Base-by-base conservation (phyloP, 2,888 invertebrate species). In the Cephalotes varians region DNA sequence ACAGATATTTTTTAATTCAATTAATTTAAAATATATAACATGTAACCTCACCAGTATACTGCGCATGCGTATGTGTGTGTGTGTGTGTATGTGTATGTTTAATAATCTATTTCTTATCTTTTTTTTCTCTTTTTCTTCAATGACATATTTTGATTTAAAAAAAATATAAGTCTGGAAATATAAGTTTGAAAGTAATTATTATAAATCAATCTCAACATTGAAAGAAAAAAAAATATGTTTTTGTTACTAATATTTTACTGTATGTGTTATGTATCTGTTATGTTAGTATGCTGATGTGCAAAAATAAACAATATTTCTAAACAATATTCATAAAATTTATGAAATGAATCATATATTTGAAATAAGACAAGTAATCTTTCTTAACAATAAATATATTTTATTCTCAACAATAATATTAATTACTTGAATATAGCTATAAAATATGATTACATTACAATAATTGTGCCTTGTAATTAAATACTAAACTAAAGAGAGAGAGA, bases 321-420 rank as follows among this genome's bases (percentile, higher is more conserved):
- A 58, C 2, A 81, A n/a, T n/a, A n/a, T 81, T 88, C 71, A 62
- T 83, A 67, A 87, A 87, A 81, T 72, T 81, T 80, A 31, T 37
- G n/a, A n/a, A n/a, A 71, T 76, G 34, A 85, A 84, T 44, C 54
- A 85, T 79, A 86, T 85, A 87, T 82, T 85, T 87, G 51, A 85
- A 84, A 83, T 62, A 77, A 84, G 83, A 74, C 74, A 84, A 83
- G 67, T 64, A 67, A 47, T 80, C 83, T 80, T 74, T 83, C 77
- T 84, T 82, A 73, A 69, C 77, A 84, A 60, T 64, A 31, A 67
- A 49, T 65, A 69, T 67, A 83, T 67, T 85, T 67, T 69, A 72
- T 34, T n/a, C n/a, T n/a, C n/a, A 12, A 40, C 12, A 40, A 0
- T 31, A 56, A 81, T 81, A 54, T 64, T 44, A 64, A 49, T 28